Percentiles rank a stretch among this genome's conserved stretches.
Conservation (phyloP, 2,113 vertebrate species). For the Garra rufa region DNA sequence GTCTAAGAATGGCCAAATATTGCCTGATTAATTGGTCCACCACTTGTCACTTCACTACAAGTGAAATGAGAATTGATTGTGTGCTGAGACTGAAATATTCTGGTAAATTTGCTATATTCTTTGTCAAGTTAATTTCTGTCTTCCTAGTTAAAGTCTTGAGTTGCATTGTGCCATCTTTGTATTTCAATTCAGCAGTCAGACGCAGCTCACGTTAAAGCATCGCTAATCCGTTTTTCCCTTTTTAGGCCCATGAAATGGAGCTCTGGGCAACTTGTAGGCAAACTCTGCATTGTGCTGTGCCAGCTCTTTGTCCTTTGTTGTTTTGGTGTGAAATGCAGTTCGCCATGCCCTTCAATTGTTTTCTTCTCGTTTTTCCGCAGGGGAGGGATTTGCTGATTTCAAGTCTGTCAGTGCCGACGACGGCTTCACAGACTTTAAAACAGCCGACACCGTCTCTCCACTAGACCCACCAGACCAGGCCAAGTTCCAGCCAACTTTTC, state of each 20-base stretch:
- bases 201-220: constrained; percentile 6
- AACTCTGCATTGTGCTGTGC: constrained; percentile 26
- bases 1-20: neutral
- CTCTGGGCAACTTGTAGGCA: neutral
- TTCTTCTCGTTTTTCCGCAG: constrained; percentile 71
- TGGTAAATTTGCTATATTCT: constrained; percentile 45
- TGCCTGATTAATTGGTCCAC: neutral
- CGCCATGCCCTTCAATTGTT: constrained; percentile 44
- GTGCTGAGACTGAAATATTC: neutral
- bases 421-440: constrained; percentile 98
- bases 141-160: neutral
- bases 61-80: neutral
- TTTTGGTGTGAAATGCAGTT: constrained; percentile 29
- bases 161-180: constrained; percentile 12
- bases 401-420: constrained; percentile 87
- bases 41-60: neutral
- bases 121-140: constrained; percentile 53
- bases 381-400: constrained; percentile 93
- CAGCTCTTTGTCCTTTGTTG: neutral
- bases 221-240: constrained; percentile 52
- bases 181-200: constrained; percentile 28
- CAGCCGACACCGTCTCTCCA: constrained; percentile 92
- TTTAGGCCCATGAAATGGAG: constrained; percentile 57
- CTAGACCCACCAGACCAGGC: constrained; percentile 88
- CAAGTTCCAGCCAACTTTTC: constrained; percentile 86